These are phyloP conservation scores for Hemiprocne comata DNA, from an alignment of 2,113 vertebrate species.

Conservation along the genomic window DNA sequence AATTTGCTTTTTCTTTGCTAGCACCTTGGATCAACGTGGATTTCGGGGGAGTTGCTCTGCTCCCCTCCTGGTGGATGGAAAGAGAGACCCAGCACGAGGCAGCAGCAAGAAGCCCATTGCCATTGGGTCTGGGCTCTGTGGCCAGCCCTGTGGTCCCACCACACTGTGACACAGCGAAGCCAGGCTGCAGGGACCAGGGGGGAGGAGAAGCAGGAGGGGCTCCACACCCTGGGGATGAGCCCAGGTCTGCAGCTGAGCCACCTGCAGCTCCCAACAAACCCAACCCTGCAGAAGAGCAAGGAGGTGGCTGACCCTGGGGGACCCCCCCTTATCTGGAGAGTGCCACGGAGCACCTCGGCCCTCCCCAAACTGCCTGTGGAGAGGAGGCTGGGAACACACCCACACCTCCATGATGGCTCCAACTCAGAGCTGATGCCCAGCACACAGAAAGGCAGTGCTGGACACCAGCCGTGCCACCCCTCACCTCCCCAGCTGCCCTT, in stretches of 20 bases:
- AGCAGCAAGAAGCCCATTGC: background rate
- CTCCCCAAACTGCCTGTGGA: background rate
- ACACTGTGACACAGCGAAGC: accelerated
- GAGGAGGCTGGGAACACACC: background rate
- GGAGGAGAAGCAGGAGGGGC: background rate
- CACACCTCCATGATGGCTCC: accelerated
- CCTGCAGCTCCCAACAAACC: background rate
- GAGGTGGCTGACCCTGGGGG: accelerated
- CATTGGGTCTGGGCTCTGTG: no score
- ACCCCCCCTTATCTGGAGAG: background rate
- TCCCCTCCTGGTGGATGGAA: background rate
- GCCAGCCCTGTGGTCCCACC: accelerated
- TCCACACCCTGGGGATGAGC: background rate
- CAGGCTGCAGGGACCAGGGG: background rate
- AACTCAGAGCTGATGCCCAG: background rate
- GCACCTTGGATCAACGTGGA: accelerated
- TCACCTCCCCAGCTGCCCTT: background rate
- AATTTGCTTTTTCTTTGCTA: background rate
- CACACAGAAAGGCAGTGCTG: accelerated
- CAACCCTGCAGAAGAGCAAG: background rate
- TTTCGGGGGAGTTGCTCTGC: background rate
- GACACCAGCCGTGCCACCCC: background rate
- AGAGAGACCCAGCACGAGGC: accelerated
- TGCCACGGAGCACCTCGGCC: background rate
- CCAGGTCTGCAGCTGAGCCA: background rate